phyloP scores from a whole-genome alignment of 2,113 vertebrate species.

The Coptodon rendalli region DNA sequence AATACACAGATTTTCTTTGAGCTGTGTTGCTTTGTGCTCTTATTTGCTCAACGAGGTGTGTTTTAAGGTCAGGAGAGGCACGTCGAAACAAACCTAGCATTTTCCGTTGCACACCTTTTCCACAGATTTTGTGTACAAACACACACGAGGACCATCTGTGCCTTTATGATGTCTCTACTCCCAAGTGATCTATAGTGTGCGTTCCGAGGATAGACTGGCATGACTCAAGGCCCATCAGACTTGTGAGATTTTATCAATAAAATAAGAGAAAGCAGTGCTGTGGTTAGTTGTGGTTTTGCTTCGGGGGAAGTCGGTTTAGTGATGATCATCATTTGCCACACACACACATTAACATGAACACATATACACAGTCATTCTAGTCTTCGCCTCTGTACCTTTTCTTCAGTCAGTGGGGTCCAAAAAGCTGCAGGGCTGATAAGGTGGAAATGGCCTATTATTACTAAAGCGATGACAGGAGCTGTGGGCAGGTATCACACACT shows the following conservation, averaged over 20 bases:
- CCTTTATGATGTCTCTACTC: not conserved
- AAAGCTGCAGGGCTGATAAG: constrained; percentile 33
- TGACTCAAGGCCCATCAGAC: constrained; percentile 4
- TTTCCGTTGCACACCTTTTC: not conserved
- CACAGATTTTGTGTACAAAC: not conserved
- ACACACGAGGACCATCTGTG: not conserved
- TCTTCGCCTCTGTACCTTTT: not conserved
- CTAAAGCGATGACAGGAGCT: constrained; percentile 47
- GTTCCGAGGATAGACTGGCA: not conserved
- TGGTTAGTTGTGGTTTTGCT: constrained; percentile 48
- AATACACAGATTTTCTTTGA: not conserved
- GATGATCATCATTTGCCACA: not conserved
- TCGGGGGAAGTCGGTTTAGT: not conserved
- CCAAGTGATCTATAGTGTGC: not conserved
- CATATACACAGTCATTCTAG: not conserved
- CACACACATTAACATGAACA: not conserved
- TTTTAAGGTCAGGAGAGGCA: not conserved
- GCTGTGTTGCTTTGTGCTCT: not conserved
- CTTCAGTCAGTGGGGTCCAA: constrained; percentile 3
- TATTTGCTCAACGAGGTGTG: not conserved
- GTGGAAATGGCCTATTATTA: constrained; percentile 62
- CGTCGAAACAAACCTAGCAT: not conserved
- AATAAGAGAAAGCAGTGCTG: not conserved
- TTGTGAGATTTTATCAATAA: not conserved
- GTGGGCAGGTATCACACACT: constrained; percentile 27